A percentile compares a stretch with the other conserved stretches of the same genome.
These are phyloP conservation scores for Isotomurus palustris DNA, from an alignment of 2,888 invertebrate species.

Conservation along the genomic window DNA sequence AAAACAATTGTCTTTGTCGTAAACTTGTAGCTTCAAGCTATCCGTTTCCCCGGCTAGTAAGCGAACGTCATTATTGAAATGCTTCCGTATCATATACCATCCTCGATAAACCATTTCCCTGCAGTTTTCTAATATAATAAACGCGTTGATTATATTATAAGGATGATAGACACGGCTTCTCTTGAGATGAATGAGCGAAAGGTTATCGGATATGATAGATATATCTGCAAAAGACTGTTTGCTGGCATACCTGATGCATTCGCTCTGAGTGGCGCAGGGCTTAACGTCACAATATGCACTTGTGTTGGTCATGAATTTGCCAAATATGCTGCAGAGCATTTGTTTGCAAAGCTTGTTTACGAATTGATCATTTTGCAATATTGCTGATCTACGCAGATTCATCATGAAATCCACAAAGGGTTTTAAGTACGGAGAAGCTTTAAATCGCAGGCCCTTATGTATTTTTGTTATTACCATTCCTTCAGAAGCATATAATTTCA, in stretches of 20 bases:
- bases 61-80: not conserved
- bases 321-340: not conserved
- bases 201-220: not conserved
- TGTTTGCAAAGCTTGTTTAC: not conserved
- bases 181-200: not conserved
- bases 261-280: not conserved
- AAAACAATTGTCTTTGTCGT: not conserved
- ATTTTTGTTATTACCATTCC: not conserved
- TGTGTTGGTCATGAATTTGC: not conserved
- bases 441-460: not conserved
- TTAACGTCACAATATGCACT: not conserved
- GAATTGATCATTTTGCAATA: not conserved
- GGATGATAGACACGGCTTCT: not conserved
- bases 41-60: conserved; percentile 11
- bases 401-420: not conserved
- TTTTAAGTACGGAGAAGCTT: not conserved
- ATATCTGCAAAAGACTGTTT: not conserved
- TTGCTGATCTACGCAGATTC: not conserved
- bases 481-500: not conserved
- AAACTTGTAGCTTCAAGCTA: not conserved
- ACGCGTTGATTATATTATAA: not conserved
- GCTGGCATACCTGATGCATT: not conserved
- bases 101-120: not conserved
- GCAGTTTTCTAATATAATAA: not conserved
- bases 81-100: not conserved